Conservation (phyloP, 2,888 invertebrate genomes). For the Brachypterus glaber region DNA sequence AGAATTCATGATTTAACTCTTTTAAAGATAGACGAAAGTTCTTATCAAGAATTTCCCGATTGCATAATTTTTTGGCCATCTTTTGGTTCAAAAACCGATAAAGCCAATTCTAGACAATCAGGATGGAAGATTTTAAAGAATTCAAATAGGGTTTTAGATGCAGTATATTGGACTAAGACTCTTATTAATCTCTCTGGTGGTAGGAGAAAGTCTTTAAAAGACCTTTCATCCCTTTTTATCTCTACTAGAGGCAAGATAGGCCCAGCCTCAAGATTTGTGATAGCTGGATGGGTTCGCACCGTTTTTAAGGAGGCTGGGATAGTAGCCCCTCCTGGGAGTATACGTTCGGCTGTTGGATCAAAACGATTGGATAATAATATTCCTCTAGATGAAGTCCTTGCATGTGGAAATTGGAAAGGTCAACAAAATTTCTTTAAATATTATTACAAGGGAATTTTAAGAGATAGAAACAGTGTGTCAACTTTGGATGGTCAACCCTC, state of each 20-base stretch:
- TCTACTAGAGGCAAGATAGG: slow-evolving; percentile 14
- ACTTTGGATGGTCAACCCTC: too few species aligned
- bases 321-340: slow-evolving; percentile 15
- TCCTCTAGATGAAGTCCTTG: slow-evolving; percentile 12
- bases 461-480: too few species aligned
- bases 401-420: slow-evolving; percentile 12
- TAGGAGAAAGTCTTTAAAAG: slow-evolving; percentile 2
- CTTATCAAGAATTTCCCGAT: slow-evolving; percentile 5
- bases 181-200: slow-evolving; percentile 8
- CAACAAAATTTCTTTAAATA: slow-evolving; percentile 10
- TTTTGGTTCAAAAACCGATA: slow-evolving; percentile 25
- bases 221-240: slow-evolving; percentile 12
- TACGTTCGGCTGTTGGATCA: slow-evolving; percentile 16
- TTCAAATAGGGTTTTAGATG: slow-evolving; percentile 10
- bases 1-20: slow-evolving; percentile 16
- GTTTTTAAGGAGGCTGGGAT: slow-evolving; percentile 13
- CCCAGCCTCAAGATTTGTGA: slow-evolving; percentile 14
- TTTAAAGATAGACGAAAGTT: slow-evolving; percentile 9
- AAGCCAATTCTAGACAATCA: slow-evolving; percentile 9
- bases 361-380: slow-evolving; percentile 9
- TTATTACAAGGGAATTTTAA: slow-evolving; percentile 12
- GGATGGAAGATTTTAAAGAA: slow-evolving; percentile 16
- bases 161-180: slow-evolving; percentile 12
- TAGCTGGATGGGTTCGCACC: slow-evolving; percentile 16
- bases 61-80: slow-evolving; percentile 20